Percentiles rank a stretch among this genome's conserved stretches.
Conservation (phyloP, 2,888 invertebrate species). For the Eupeodes luniger region DNA sequence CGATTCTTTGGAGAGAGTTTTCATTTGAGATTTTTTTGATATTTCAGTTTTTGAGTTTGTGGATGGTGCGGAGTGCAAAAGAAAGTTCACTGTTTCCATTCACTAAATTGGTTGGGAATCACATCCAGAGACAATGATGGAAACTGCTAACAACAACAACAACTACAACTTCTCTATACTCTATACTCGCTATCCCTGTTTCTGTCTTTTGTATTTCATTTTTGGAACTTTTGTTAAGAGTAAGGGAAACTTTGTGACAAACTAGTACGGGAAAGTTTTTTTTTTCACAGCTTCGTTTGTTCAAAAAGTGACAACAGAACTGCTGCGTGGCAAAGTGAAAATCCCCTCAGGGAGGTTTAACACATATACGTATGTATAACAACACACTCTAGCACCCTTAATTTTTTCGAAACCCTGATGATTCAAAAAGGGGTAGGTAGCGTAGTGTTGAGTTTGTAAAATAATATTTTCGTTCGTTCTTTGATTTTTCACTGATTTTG, state of each 20-base stretch:
- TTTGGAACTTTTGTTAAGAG: slow-evolving; percentile 46
- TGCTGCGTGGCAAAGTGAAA: slow-evolving; percentile 35
- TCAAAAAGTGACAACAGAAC: slow-evolving; percentile 30
- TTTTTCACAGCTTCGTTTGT: slow-evolving; percentile 26
- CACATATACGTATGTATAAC: slow-evolving; percentile 4
- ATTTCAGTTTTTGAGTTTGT: slow-evolving; percentile 11
- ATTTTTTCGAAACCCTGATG: slow-evolving; percentile 34
- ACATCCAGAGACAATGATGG: slow-evolving; percentile 32
- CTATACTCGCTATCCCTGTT: background rate
- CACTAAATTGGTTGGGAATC: slow-evolving; percentile 46
- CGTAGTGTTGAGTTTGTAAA: slow-evolving; percentile 25
- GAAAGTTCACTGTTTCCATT: slow-evolving; percentile 53
- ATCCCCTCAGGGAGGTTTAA: slow-evolving; percentile 52
- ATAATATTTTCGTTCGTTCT: slow-evolving; percentile 50
- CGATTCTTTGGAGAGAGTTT: slow-evolving; percentile 76
- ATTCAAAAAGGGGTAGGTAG: slow-evolving; percentile 38
- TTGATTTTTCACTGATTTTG: slow-evolving; percentile 69
- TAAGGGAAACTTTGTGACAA: slow-evolving; percentile 54
- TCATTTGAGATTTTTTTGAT: slow-evolving; percentile 65
- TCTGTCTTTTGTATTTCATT: slow-evolving; percentile 22
- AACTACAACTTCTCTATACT: no score
- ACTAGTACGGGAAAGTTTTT: slow-evolving; percentile 55
- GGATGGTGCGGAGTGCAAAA: slow-evolving; percentile 21
- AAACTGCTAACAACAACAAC: background rate
- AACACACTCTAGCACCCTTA: slow-evolving; percentile 71